Percentiles rank a stretch among this genome's conserved stretches.
Evolutionary conservation across 2,113 vertebrate species (phyloP).

Genomic region (Gnathonemus echidnorhynchus): DNA sequence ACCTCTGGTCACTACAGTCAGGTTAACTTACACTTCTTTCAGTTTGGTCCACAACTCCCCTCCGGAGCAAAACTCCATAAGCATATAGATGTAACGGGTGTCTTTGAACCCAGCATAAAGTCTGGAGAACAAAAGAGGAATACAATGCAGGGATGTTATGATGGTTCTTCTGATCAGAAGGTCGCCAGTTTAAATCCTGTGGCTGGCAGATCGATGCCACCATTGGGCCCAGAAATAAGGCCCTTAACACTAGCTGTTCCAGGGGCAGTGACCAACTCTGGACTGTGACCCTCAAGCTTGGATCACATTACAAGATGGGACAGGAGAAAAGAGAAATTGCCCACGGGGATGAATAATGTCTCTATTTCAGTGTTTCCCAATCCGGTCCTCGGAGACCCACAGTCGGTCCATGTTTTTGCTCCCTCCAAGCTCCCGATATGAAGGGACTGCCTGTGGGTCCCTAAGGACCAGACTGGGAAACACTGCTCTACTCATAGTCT

Average conservation of each 20-base stretch:
- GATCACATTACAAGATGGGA: not conserved
- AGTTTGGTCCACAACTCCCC: conserved; percentile 76
- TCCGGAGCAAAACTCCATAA: conserved; percentile 71
- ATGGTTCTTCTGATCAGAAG: not conserved
- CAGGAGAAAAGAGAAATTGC: not conserved
- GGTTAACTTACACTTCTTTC: conserved; percentile 60
- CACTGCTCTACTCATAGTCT: not conserved
- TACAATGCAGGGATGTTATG: not conserved
- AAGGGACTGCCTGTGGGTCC: not conserved
- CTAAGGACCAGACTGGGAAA: not conserved
- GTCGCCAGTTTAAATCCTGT: not conserved
- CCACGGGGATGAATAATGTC: not conserved
- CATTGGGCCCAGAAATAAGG: not conserved
- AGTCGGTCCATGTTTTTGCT: not conserved
- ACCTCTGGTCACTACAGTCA: not conserved
- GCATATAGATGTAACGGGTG: conserved; percentile 63
- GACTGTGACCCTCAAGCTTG: not conserved
- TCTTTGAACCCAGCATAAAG: conserved; percentile 63
- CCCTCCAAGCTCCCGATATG: too few relatives aligned
- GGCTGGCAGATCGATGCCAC: not conserved
- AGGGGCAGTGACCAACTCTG: not conserved
- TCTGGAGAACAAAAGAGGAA: conserved; percentile 37
- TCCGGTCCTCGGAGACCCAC: not conserved
- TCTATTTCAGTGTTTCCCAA: not conserved
- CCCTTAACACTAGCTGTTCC: not conserved